Base-by-base conservation (phyloP, 2,797 vertebrate genomes). In the Mormyrops boulengeri region DNA sequence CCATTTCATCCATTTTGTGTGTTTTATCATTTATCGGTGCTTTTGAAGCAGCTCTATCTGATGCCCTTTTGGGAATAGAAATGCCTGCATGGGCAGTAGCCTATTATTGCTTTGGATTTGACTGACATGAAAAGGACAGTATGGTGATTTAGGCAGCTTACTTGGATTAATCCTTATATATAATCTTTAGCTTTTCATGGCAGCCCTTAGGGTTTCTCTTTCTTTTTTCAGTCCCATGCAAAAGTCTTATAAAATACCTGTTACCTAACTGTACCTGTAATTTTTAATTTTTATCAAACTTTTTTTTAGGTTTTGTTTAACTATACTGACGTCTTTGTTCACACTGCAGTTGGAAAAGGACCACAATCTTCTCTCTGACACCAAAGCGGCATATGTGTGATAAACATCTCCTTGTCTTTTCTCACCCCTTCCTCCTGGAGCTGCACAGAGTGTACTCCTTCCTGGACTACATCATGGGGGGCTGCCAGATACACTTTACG, bases 381-480 rank as follows among this genome's bases (percentile, higher is more conserved):
- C 53, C 86, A 44, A 30, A 60, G 17, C 8, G 11, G 34, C 34
- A 34, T n/a, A 38, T 41, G 49, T 60, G 87, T 44, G 87, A 88
- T 88, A 47, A 89, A 38, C n/a, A 34, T 73, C 38, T 30, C 57
- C 44, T 85, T 85, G 44, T 44, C 80, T 55, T 62, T 2, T 30
- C 60, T 88, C 69, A 91, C 89, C 49, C 91, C 89, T 91, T 91
- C 91, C 92, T 91, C 92, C 50, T 91, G 60, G 95, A 98, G 98
- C 97, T 98, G 94, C 97, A 97, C 95, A 97, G 98, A 96, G 97
- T 98, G 22, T 98, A 97, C 92, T 99, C 98, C 90, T 99, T 98
- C 96, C 96, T 98, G 94, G 98, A 99, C 95, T 99, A 98, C 96
- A 98, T 99, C 94, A 98, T 98, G 98, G 98, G 98, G 0, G 98